Percentiles rank a stretch among this genome's conserved stretches.
These are phyloP conservation scores for Herpetotheres cachinnans DNA, from an alignment of 2,113 vertebrate species.

Conservation along the genomic window DNA sequence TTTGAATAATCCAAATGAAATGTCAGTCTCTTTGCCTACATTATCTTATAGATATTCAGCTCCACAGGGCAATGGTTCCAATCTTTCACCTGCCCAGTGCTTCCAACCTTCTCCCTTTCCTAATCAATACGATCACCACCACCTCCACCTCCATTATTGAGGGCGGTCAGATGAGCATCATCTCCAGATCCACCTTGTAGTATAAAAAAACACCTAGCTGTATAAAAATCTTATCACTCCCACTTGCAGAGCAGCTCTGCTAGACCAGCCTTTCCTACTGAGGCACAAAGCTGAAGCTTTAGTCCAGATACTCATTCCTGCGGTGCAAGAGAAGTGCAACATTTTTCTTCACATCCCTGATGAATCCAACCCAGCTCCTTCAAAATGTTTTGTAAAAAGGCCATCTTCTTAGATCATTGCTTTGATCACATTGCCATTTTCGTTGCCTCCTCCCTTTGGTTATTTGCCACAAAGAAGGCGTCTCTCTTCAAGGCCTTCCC, in stretches of 20 bases:
- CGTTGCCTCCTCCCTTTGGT: neutral
- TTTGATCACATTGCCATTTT: neutral
- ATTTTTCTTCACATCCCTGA: neutral
- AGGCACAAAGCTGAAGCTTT: neutral
- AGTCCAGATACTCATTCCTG: neutral
- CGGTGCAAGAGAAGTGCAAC: neutral
- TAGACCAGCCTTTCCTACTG: neutral
- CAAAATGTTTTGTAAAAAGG: neutral
- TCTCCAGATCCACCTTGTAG: neutral
- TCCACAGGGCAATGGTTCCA: neutral
- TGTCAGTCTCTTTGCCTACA: neutral
- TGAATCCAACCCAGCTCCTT: neutral
- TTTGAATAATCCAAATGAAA: neutral
- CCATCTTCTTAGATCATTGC: neutral
- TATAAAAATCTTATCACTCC: neutral
- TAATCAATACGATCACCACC: neutral
- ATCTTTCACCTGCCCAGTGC: neutral
- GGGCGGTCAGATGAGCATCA: neutral
- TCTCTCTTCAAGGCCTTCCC: neutral
- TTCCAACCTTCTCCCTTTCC: neutral
- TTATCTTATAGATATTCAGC: neutral
- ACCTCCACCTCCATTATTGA: neutral
- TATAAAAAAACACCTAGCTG: no score
- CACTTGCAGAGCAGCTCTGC: neutral
- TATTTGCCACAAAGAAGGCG: fast-evolving